phyloP scores from a whole-genome alignment of 2,797 vertebrate genomes.

The Hemitrygon akajei region DNA sequence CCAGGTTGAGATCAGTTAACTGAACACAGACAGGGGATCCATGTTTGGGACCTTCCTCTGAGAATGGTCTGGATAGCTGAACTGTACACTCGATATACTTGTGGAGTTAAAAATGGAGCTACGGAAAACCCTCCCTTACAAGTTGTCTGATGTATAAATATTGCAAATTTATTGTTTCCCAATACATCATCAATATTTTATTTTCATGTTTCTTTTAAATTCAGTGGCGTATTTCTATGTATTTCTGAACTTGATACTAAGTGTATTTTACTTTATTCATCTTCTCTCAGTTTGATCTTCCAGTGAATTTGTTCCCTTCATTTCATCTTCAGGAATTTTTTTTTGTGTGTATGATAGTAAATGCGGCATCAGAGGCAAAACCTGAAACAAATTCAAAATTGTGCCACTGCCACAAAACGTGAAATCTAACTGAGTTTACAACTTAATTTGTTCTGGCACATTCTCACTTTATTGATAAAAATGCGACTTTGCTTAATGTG shows the following conservation, averaged over 20 bases:
- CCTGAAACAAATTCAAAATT: background rate
- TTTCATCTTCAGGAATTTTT: background rate
- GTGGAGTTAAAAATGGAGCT: background rate
- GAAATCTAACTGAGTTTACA: background rate
- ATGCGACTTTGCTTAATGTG: background rate
- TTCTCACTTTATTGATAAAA: background rate
- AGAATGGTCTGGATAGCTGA: background rate
- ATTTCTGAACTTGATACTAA: background rate
- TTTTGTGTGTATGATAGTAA: background rate
- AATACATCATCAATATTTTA: background rate
- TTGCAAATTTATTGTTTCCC: background rate
- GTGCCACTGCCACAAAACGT: background rate
- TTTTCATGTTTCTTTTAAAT: background rate
- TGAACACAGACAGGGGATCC: background rate
- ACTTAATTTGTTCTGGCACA: background rate
- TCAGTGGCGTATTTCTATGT: too few relatives aligned
- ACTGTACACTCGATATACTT: background rate
- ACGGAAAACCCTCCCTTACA: too few relatives aligned
- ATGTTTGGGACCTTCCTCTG: background rate
- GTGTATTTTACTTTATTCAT: background rate
- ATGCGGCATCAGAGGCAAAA: too few relatives aligned
- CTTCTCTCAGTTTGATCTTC: background rate
- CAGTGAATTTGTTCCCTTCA: background rate
- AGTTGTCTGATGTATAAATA: background rate
- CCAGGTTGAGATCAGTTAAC: constrained; percentile 31